Conservation (phyloP, 92 coral and sea anemone species). For the Palythoa grandis region DNA sequence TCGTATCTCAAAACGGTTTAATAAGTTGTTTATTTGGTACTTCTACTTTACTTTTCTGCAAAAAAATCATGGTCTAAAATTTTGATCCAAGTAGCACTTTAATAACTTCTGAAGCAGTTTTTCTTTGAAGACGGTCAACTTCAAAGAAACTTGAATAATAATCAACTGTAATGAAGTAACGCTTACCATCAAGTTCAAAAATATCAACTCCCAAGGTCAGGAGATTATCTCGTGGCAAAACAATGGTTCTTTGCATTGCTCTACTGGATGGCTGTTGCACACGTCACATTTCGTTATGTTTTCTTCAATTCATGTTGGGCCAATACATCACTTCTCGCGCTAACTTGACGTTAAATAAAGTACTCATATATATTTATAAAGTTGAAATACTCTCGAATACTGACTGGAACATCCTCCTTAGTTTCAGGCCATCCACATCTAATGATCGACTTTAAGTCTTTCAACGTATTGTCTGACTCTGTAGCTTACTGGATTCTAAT, state of each 20-base stretch:
- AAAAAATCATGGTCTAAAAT: too few relatives aligned
- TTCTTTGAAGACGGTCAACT: conserved; percentile 23
- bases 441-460: conserved; percentile 47
- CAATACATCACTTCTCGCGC: conserved; percentile 38
- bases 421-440: conserved; percentile 52
- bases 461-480: conserved; percentile 35
- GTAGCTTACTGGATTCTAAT: conserved; percentile 34
- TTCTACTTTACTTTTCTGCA: too few relatives aligned
- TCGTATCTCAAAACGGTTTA: too few relatives aligned
- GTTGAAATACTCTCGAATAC: conserved; percentile 14
- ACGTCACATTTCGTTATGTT: conserved; percentile 5
- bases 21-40: too few relatives aligned
- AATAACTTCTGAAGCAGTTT: conserved; percentile 19
- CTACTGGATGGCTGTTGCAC: conserved; percentile 10
- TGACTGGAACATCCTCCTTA: conserved; percentile 32
- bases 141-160: conserved; percentile 36
- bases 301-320: conserved; percentile 11
- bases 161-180: conserved; percentile 20
- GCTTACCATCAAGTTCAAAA: conserved; percentile 15
- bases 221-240: conserved; percentile 13
- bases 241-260: conserved; percentile 37
- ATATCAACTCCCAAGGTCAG: conserved; percentile 34
- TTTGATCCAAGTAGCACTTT: too few relatives aligned
- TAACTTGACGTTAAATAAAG: too few relatives aligned
- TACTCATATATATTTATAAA: conserved; percentile 33